Percentiles rank a stretch among this genome's conserved stretches.
phyloP scores from a whole-genome alignment of 1,140 invertebrate genomes.

The Neotoxoptera formosana region DNA sequence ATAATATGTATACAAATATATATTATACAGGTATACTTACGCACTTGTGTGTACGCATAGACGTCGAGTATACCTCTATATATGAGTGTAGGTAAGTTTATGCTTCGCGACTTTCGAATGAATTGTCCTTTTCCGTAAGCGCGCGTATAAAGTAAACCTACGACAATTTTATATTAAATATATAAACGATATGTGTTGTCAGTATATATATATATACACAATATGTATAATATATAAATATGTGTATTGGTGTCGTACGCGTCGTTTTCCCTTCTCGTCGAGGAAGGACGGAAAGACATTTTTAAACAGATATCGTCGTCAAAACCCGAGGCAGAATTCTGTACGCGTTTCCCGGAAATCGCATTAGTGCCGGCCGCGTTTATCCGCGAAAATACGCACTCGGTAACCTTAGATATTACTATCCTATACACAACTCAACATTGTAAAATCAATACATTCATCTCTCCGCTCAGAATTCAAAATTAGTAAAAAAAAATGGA shows the following conservation, averaged over 20 bases:
- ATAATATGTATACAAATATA: neutral
- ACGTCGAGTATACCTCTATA: neutral
- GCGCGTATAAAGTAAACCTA: neutral
- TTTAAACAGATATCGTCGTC: neutral
- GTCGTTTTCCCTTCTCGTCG: neutral
- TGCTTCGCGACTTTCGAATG: constrained; percentile 36
- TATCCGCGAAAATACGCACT: neutral
- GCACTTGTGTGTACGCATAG: neutral
- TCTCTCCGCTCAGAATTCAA: too few species aligned
- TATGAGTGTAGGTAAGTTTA: neutral
- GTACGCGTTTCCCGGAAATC: neutral
- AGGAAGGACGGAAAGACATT: neutral
- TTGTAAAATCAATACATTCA: too few species aligned
- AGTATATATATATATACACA: neutral
- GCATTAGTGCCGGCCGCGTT: neutral
- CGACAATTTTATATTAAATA: neutral
- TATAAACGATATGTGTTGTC: neutral
- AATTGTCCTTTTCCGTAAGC: constrained; percentile 36
- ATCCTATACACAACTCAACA: too few species aligned
- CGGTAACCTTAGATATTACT: neutral
- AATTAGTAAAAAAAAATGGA: too few species aligned
- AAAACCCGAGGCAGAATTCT: neutral
- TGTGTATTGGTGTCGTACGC: neutral
- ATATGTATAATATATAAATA: neutral
- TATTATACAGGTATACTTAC: neutral